phyloP scores from a whole-genome alignment of 2,113 vertebrate species.

The Myotis brandtii region DNA sequence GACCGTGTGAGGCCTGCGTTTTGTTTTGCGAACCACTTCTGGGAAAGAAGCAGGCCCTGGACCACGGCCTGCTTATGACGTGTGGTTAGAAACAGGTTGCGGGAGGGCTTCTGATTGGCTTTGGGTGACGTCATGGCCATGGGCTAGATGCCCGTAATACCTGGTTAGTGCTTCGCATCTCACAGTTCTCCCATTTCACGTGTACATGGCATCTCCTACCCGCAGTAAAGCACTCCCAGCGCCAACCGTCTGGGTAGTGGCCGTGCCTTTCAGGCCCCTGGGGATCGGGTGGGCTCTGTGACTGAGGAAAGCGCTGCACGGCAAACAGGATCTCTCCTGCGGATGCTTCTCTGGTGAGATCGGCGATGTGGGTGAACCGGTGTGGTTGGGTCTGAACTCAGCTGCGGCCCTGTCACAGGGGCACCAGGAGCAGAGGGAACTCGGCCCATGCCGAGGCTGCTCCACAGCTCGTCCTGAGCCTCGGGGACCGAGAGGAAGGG shows the following conservation, averaged over 20 bases:
- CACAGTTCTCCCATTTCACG: conserved; percentile 71
- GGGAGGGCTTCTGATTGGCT: conserved; percentile 51
- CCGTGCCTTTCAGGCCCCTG: background rate
- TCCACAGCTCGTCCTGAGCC: background rate
- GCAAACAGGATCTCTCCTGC: background rate
- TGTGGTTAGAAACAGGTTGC: conserved; percentile 22
- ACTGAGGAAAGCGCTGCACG: conserved; percentile 44
- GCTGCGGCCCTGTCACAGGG: background rate
- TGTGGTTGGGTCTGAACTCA: background rate
- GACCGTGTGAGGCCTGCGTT: conserved; percentile 38
- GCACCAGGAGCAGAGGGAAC: background rate
- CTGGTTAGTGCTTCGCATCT: conserved; percentile 48
- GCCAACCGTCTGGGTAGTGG: conserved; percentile 62
- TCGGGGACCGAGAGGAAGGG: background rate
- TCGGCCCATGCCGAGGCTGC: fast-evolving
- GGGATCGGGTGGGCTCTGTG: conserved; percentile 2
- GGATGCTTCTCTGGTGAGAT: conserved; percentile 31
- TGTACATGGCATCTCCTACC: conserved; percentile 71
- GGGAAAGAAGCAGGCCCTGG: conserved; percentile 9
- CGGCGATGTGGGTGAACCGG: background rate
- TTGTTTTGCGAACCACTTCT: conserved; percentile 41
- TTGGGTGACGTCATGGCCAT: conserved; percentile 53
- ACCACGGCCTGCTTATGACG: conserved; percentile 59
- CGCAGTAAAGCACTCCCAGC: conserved; percentile 68
- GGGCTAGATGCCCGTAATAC: conserved; percentile 26